Base-by-base conservation (phyloP, 1,140 invertebrate genomes). In the Brachionus manjavacas region DNA sequence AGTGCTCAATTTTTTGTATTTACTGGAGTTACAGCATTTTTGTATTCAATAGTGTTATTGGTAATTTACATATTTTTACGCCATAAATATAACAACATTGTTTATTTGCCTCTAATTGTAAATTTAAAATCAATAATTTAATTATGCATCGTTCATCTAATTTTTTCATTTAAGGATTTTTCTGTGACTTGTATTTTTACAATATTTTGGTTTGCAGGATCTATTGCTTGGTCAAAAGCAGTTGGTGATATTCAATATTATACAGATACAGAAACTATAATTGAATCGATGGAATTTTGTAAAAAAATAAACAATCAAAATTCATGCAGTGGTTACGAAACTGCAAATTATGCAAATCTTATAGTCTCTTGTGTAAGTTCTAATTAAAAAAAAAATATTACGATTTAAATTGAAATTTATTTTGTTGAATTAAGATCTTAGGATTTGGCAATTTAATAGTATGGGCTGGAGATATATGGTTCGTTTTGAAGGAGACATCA, bases 141-240 rank as follows among this genome's bases (percentile, higher is more conserved):
- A 78, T 11, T 8, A 14, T 14, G n/a, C 8, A 66, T 41, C 23
- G 60, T 39, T 2, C 8, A 16, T 7, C 11, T 46, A 46, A 46
- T 35, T 25, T 28, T 28, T 11, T 31, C 25, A 23, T 25, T 12
- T 16, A 64, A 81, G 79, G 81, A 83, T 83, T 83, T 83, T 39
- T 35, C 3, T 0, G 7, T 16, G 2, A 83, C 81, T 20, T 68
- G 60, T 43, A 20, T 83, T 9, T 83, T 68, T 31, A 52, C 81
- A 35, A 16, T 83, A 31, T 83, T 83, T 55, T 83, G 81, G 81
- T 68, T 83, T 55, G 68, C 68, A 16, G 81, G 81, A 20, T 68
- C 60, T 9, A 46, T 68, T 12, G 81, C 81, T 39, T 83, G 81
- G 81, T 52, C 81, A 28, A 68, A 83, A 72, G 81, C 60, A 7